phyloP scores from a whole-genome alignment of 2,888 invertebrate species.

The Pristionchus fissidentatus region DNA sequence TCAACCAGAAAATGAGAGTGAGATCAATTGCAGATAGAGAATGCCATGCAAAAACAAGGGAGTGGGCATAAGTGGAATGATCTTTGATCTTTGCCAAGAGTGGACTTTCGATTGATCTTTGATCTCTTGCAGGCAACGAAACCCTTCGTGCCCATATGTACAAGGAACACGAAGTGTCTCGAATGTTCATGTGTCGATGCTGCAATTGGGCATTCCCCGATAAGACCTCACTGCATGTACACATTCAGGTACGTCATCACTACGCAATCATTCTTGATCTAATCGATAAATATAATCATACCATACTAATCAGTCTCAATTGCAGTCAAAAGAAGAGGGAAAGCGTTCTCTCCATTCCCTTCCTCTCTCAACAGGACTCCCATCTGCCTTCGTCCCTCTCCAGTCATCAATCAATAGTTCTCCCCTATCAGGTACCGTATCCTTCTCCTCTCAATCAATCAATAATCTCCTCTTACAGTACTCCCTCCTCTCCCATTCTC shows the following conservation, averaged over 20 bases:
- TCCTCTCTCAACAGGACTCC: conserved; percentile 15
- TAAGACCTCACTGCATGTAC: conserved; percentile 70
- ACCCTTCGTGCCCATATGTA: conserved; percentile 75
- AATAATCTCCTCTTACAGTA: conserved; percentile 13
- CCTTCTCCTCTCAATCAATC: neutral
- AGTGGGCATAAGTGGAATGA: too few species aligned
- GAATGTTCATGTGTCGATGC: conserved; percentile 76
- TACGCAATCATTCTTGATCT: neutral
- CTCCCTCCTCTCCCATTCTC: conserved; percentile 7
- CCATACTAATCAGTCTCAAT: neutral
- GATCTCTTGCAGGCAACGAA: conserved; percentile 70
- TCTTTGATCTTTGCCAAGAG: conserved; percentile 25
- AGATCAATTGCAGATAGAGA: neutral
- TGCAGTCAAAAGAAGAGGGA: conserved; percentile 46
- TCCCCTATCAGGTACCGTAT: neutral
- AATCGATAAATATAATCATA: neutral
- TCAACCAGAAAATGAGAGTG: neutral
- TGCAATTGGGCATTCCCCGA: conserved; percentile 75
- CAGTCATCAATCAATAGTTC: conserved; percentile 16
- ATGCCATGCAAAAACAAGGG: too few species aligned
- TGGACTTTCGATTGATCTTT: conserved; percentile 15
- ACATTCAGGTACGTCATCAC: conserved; percentile 62
- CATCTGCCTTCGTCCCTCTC: conserved; percentile 44
- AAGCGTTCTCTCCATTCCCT: conserved; percentile 21
- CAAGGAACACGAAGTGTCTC: conserved; percentile 73